phyloP scores from a whole-genome alignment of 1,140 invertebrate species.

The Ptiloglossa arizonensis region DNA sequence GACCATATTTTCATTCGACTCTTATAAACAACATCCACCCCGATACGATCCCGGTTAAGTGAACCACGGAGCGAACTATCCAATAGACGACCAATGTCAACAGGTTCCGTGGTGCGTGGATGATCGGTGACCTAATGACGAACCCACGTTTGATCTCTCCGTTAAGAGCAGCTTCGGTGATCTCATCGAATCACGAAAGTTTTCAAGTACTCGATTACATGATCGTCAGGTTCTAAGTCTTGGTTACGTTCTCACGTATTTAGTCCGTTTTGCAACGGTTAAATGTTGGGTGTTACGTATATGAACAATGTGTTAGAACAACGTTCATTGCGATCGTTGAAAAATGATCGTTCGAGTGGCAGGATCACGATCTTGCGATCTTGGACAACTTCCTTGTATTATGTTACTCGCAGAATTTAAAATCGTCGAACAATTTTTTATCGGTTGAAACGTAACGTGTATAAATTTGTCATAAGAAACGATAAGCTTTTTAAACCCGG shows the following conservation, averaged over 20 bases:
- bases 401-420: too few species aligned
- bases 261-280: not conserved
- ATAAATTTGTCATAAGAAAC: too few species aligned
- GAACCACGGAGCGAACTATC: not conserved
- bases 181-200: not conserved
- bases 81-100: not conserved
- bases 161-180: not conserved
- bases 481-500: too few species aligned
- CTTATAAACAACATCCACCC: not conserved
- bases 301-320: not conserved
- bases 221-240: not conserved
- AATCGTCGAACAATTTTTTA: too few species aligned
- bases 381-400: too few species aligned
- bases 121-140: not conserved
- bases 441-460: too few species aligned
- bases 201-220: not conserved
- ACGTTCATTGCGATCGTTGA: not conserved
- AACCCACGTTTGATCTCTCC: not conserved
- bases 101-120: not conserved
- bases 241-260: not conserved
- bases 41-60: not conserved
- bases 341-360: not conserved
- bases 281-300: not conserved
- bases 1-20: not conserved
- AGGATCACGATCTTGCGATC: too few species aligned